Evolutionary conservation across 2,113 vertebrate genomes (phyloP).

Genomic region (Falcunculus frontatus): DNA sequence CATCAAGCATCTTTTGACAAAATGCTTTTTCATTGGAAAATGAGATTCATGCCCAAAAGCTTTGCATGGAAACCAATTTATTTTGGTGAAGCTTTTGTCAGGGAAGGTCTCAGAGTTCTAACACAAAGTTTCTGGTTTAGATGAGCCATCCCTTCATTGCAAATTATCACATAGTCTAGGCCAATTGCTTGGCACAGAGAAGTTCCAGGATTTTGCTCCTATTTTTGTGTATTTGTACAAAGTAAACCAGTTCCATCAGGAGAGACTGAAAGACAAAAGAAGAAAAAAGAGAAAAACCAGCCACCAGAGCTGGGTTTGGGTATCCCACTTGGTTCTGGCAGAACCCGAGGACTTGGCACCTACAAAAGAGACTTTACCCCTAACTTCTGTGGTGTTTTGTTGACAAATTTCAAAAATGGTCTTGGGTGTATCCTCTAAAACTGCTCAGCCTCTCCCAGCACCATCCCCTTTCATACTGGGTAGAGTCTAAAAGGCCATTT

Average conservation of each 20-base stretch:
- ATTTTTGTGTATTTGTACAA: not conserved
- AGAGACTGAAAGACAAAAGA: not conserved
- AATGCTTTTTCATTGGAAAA: not conserved
- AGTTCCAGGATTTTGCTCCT: not conserved
- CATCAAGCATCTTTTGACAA: conserved; percentile 4
- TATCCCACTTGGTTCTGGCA: not conserved
- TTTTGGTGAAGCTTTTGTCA: not conserved
- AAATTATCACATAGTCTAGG: not conserved
- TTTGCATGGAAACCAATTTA: not conserved
- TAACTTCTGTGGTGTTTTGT: not conserved
- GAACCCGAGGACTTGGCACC: not conserved
- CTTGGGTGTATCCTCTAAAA: not conserved
- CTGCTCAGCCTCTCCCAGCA: not conserved
- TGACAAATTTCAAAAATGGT: not conserved
- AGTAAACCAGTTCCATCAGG: not conserved
- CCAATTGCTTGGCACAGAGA: not conserved
- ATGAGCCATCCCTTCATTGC: not conserved
- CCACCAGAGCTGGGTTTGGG: not conserved
- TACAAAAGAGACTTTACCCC: not conserved
- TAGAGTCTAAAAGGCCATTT: not conserved
- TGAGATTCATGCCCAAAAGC: not conserved
- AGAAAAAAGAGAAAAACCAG: not conserved
- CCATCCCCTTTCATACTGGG: not conserved
- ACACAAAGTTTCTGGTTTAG: not conserved
- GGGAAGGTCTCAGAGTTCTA: not conserved